Evolutionary conservation across 2,113 vertebrate species (phyloP), one percentile per base, ranked within the genome.

Genomic region (Eulacestoma nigropectus): DNA sequence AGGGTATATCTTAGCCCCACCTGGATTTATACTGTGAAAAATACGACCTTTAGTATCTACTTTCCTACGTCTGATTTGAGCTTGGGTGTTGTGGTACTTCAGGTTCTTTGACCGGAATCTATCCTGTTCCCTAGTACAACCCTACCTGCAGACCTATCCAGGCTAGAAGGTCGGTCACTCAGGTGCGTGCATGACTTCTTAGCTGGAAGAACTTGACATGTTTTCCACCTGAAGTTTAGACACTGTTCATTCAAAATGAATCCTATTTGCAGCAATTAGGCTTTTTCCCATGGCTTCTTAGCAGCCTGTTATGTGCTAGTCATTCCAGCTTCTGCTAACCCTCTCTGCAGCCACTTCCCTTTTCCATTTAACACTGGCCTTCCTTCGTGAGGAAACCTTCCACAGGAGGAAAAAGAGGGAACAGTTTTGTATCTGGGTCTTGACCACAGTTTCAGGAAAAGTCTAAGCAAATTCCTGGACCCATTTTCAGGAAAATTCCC

Each of bases 361-460:
- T 86, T 39, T 76, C 83, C 49, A 3, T 62, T 53, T 68, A 64
- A 47, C 9, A 18, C 13, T 86, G 35, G 3, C 32, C 77, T 92
- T 84, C 11, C 26, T 74, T 95, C 32, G 8, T 65, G 32, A 29
- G 63, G 22, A 74, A 42, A 49, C 16, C 32, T 79, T 79, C 30
- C 42, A 37, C 26, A 59, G 23, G 14, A 55, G 30, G 29, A 37
- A 60, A 56, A 33, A 70, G 33, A 75, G 22, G 53, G 7, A 80
- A 27, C 13, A 1, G 2, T 77, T 69, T n/a, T 1, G 0, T 39
- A 2, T 35, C 14, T 52, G 47, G 7, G 16, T 85, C 68, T 84
- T 87, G 37, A 62, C 25, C 39, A 87, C 30, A 72, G 6, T 75
- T 84, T 84, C 44, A 65, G 56, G 33, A 74, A 50, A 65, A 47